Base-by-base conservation (phyloP, 2,888 invertebrate genomes). In the Apamea sordens region DNA sequence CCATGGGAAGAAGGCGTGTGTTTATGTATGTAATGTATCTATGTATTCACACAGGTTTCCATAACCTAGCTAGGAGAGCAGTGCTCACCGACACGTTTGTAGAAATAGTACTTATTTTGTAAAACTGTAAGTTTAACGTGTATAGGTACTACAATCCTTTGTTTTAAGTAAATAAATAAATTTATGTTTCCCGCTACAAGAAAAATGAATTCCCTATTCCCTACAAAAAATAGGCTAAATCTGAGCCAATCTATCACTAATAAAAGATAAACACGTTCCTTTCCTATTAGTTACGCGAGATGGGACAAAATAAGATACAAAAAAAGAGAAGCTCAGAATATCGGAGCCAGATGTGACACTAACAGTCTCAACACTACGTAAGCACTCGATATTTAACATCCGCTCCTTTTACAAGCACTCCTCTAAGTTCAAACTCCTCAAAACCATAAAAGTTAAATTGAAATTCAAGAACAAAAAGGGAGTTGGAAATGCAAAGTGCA, bases 401-500 rank as follows among this genome's bases (percentile, higher is more conserved):
- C 59, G 63, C 76, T 41, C n/a, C 63, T 81, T 78, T 53, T 67
- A 63, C 74, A 70, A 81, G 80, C 76, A 77, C 61, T 71, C 63
- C 80, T 63, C 79, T 72, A 79, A 75, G 59, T 68, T 75, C 76
- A 71, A 87, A 81, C 77, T 86, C 76, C 77, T 83, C 69, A 83
- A 86, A 84, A 82, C 81, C 79, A 83, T 90, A 90, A 86, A 90
- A 90, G 90, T 91, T 86, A 90, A 90, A 89, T 89, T 89, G 88
- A 88, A 90, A 90, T 64, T 83, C 81, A 82, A 82, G 88, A 88
- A 90, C 87, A 89, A 89, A 89, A 90, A 88, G 86, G 59, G 79
- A 84, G 74, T 87, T 87, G 76, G 77, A 88, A 88, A 90, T 90
- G 91, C 91, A 90, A 90, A 90, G 85, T 89, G 90, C 85, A 91